Conservation (phyloP, 2,797 vertebrate genomes). For the Pterois miles region DNA sequence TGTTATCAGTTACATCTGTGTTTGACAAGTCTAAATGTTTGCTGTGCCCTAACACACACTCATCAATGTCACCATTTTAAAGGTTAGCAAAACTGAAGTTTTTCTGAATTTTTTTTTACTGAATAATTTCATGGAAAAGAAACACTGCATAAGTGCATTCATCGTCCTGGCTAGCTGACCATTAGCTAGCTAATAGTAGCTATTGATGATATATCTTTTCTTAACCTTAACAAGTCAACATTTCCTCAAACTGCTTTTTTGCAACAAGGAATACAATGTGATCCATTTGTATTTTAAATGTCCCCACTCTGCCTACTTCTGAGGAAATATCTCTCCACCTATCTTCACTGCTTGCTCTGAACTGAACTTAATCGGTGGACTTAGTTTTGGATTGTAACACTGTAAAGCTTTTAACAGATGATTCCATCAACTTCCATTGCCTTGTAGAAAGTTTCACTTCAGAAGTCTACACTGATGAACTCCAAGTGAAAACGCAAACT, state of each 20-base stretch:
- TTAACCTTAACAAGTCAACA: neutral
- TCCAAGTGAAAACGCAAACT: neutral
- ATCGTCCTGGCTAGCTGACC: neutral
- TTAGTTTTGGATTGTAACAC: neutral
- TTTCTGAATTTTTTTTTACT: neutral
- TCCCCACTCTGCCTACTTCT: neutral
- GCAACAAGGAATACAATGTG: neutral
- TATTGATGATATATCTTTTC: neutral
- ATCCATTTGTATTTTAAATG: neutral
- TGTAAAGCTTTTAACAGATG: neutral
- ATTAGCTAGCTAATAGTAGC: neutral
- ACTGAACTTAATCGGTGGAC: neutral
- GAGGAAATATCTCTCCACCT: neutral
- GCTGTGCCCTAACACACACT: neutral
- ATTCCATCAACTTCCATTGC: rapidly evolving
- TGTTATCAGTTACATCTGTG: neutral
- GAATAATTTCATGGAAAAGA: neutral
- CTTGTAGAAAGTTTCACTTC: neutral
- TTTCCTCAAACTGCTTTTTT: neutral
- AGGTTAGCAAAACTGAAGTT: neutral
- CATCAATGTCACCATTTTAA: neutral
- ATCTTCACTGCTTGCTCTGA: neutral
- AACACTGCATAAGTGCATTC: neutral
- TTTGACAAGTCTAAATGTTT: neutral
- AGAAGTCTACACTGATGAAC: neutral